Evolutionary conservation across 2,888 invertebrate species (phyloP).

Genomic region (Andrena marginata): DNA sequence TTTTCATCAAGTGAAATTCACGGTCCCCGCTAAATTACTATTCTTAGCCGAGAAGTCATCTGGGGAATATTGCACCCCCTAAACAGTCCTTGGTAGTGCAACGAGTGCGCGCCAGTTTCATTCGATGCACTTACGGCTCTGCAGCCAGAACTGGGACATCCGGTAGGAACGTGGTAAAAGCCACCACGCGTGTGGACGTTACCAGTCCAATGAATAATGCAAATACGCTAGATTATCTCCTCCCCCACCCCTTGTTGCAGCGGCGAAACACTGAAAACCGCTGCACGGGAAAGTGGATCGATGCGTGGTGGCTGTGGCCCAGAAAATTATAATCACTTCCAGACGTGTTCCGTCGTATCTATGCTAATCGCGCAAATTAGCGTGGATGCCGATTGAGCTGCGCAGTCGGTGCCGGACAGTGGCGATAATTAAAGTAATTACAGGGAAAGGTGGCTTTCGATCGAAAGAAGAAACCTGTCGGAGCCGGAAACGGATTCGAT

Average conservation of each 20-base stretch:
- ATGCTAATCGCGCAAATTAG: constrained; percentile 29
- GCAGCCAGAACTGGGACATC: constrained; percentile 62
- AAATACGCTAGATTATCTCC: constrained; percentile 50
- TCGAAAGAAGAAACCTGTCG: not conserved
- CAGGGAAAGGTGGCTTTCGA: not conserved
- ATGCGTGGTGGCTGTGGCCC: constrained; percentile 48
- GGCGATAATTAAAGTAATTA: constrained; percentile 19
- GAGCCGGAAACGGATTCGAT: not conserved
- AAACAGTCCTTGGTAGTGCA: not conserved
- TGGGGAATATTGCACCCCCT: not conserved
- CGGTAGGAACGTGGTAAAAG: constrained; percentile 63
- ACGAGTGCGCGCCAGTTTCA: constrained; percentile 29
- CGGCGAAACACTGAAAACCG: constrained; percentile 29
- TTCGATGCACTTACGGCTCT: constrained; percentile 24
- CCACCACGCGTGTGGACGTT: constrained; percentile 32
- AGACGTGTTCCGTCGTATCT: constrained; percentile 16
- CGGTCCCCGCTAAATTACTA: not conserved
- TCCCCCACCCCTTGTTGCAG: not conserved
- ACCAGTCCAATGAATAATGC: constrained; percentile 67
- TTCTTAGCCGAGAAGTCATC: not conserved
- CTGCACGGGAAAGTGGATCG: constrained; percentile 69
- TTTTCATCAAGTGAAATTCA: not conserved
- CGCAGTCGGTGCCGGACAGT: not conserved
- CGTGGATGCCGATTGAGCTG: not conserved
- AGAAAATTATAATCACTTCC: constrained; percentile 50